Evolutionary conservation across 2,797 vertebrate species (phyloP), one percentile per base, ranked within the genome.

Genomic region (Cichlasoma orientale): DNA sequence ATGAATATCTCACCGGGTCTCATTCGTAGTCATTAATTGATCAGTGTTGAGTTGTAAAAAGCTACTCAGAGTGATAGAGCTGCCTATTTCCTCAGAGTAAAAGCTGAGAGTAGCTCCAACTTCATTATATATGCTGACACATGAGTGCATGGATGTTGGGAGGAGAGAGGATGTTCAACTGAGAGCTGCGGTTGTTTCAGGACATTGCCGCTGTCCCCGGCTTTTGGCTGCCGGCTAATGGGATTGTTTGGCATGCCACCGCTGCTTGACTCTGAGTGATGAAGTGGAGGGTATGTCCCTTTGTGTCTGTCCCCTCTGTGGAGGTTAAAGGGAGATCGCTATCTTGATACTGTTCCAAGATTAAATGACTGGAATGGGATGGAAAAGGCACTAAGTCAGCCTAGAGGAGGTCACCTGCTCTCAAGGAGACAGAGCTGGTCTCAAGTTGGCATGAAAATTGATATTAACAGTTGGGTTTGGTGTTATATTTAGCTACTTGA

Each of bases 301-400:
- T 86, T 89, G 87, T 90, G 86, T 88, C 84, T 74, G 84, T 94
- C 82, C 89, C 83, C 86, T 90, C 81, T 36, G 58, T 83, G 83
- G 92, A 94, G 93, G 93, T 94, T 91, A 93, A 91, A 90, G 89
- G 90, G 87, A 92, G 87, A 88, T 88, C 77, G 31, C 90, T 87
- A 83, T 90, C 92, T 94, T 93, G 94, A 93, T 92, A 82, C 87
- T 52, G 89, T 90, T 94, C 93, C 92, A 94, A 92, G 92, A 95
- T 94, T 91, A 94, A 94, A 94, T 92, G 92, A 93, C 91, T 91
- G 75, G 78, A 84, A 88, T 85, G 81, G 83, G 81, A 85, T 80
- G 73, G 84, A 79, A 54, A 83, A 78, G 87, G 77, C 85, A 82
- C 77, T 57, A 77, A 86, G 86, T 90, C 80, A 78, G 69, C 56